Conservation (phyloP, 2,797 vertebrate species). For the Iguana delicatissima region DNA sequence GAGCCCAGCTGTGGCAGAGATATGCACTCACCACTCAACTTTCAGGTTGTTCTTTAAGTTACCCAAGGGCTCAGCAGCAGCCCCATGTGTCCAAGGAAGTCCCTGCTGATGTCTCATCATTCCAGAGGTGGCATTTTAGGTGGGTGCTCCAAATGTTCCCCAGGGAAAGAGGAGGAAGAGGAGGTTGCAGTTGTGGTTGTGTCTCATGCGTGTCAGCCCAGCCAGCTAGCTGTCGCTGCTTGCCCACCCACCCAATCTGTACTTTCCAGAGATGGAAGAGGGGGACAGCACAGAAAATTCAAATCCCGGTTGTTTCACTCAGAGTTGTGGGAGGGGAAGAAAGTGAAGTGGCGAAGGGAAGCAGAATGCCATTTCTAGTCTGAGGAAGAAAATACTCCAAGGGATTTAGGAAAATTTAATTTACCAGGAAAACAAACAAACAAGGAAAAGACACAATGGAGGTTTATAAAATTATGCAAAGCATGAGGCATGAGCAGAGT, state of each 20-base stretch:
- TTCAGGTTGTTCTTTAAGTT: neutral
- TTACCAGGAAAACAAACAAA: neutral
- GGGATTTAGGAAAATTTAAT: neutral
- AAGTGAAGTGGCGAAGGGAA: accelerated
- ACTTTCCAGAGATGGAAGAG: conserved; percentile 1
- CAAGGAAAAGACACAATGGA: neutral
- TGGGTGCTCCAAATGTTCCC: neutral
- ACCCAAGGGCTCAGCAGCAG: conserved; percentile 3
- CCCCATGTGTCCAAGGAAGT: neutral
- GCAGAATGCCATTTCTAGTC: conserved; percentile 23
- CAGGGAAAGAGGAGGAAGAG: neutral
- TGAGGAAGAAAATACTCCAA: conserved; percentile 43
- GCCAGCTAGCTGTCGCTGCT: no score
- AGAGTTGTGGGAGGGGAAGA: no score
- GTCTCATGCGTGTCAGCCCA: no score
- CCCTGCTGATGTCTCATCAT: accelerated
- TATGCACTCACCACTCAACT: no score
- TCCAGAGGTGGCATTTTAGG: neutral
- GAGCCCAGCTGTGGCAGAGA: no score
- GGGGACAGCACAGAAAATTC: conserved; percentile 28
- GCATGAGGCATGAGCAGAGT: neutral
- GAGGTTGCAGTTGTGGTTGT: neutral
- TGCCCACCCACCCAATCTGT: no score
- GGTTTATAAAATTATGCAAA: neutral
- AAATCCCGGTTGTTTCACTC: neutral